These are phyloP conservation scores for Adelognathus sp. DNA, from an alignment of 2,888 invertebrate species.

Conservation along the genomic window DNA sequence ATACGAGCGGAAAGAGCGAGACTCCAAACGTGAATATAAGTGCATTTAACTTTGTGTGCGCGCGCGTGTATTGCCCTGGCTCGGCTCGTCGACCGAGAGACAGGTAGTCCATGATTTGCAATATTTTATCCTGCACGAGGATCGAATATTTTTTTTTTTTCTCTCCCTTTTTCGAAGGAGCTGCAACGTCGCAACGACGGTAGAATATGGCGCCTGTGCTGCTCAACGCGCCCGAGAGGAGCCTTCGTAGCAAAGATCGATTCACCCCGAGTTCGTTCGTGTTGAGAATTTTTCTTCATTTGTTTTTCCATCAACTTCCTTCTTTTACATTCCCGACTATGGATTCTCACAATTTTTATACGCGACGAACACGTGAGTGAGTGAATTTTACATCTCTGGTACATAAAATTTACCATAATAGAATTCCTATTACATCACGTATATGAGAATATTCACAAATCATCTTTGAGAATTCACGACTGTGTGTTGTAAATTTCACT, in stretches of 20 bases:
- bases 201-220: conserved; percentile 65
- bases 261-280: conserved; percentile 25
- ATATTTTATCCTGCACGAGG: conserved; percentile 75
- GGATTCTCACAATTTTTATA: no score
- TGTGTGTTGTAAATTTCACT: no score
- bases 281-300: background rate
- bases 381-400: no score
- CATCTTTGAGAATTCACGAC: no score
- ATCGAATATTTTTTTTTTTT: conserved; percentile 68
- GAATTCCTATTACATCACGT: no score
- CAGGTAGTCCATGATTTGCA: conserved; percentile 81
- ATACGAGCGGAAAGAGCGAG: conserved; percentile 52
- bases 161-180: conserved; percentile 11
- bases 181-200: conserved; percentile 28
- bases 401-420: no score
- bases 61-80: conserved; percentile 33
- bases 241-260: conserved; percentile 36
- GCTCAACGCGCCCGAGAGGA: background rate
- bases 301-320: background rate
- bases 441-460: no score
- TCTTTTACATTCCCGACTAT: background rate
- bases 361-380: no score
- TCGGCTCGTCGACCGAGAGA: conserved; percentile 54
- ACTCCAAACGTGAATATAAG: conserved; percentile 44
- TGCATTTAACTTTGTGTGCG: conserved; percentile 51